Evolutionary conservation across 2,888 invertebrate species (phyloP).

Genomic region (Cerastis rubricosa): DNA sequence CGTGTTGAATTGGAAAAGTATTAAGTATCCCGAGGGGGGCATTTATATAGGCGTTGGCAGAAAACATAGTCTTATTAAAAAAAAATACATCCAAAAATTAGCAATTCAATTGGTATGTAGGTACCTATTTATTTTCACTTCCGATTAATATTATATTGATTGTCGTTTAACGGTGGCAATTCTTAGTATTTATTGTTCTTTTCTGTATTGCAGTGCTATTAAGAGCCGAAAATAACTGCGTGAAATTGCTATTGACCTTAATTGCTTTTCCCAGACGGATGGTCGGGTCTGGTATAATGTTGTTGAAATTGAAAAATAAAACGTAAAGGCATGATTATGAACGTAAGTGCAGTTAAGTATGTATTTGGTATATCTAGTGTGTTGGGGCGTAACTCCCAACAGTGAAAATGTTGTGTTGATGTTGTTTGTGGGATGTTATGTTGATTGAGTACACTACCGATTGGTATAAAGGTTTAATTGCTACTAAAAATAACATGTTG

Average conservation of each 20-base stretch:
- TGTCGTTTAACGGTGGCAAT: slow-evolving; percentile 62
- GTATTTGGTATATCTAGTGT: neutral
- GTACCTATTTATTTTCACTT: slow-evolving; percentile 42
- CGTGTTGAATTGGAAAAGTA: no score
- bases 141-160: slow-evolving; percentile 60
- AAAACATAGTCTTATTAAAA: neutral
- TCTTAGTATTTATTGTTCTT: slow-evolving; percentile 66
- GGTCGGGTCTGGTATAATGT: slow-evolving; percentile 14
- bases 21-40: no score
- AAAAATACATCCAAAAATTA: slow-evolving; percentile 42
- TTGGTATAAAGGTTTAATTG: no score
- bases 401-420: no score
- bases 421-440: no score
- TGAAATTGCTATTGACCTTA: slow-evolving; percentile 58
- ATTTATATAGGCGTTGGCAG: no score
- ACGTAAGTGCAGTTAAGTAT: neutral
- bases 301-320: slow-evolving; percentile 24
- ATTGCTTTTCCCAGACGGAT: slow-evolving; percentile 53
- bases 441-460: no score
- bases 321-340: neutral
- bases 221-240: slow-evolving; percentile 54
- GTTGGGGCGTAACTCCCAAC: no score
- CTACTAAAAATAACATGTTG: no score
- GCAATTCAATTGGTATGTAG: neutral
- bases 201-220: slow-evolving; percentile 61